These are phyloP conservation scores for Adoxophyes honmai DNA, from an alignment of 1,140 invertebrate genomes.

Conservation along the genomic window DNA sequence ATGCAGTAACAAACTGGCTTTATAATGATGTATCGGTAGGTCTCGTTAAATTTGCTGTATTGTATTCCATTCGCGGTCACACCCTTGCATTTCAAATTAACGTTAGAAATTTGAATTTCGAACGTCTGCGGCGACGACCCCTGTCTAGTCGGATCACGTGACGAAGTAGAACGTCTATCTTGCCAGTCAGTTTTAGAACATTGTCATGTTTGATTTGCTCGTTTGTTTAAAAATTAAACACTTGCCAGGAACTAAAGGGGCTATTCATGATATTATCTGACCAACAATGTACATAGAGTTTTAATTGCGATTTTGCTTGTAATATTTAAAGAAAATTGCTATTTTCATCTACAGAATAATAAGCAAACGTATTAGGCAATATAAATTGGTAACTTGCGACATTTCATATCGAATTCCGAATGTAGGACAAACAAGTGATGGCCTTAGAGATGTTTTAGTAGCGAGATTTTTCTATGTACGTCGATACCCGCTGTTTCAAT, in stretches of 20 bases:
- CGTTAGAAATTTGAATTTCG: conserved; percentile 39
- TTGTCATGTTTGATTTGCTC: conserved; percentile 2
- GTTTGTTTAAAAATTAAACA: too few species aligned
- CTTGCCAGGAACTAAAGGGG: neutral
- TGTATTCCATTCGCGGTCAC: conserved; percentile 38
- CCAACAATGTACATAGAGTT: too few species aligned
- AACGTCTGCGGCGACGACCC: conserved; percentile 39
- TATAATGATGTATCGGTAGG: conserved; percentile 15
- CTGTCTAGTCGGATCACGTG: conserved; percentile 28
- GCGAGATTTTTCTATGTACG: conserved; percentile 28
- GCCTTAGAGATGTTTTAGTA: conserved; percentile 41
- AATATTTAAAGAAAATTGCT: too few species aligned
- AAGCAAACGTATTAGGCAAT: too few species aligned
- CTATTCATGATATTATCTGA: neutral
- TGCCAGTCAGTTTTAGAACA: conserved; percentile 20
- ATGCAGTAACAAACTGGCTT: conserved; percentile 10
- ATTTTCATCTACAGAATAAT: too few species aligned
- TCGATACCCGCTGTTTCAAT: conserved; percentile 67
- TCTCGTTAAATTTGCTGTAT: conserved; percentile 25
- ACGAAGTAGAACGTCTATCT: conserved; percentile 20
- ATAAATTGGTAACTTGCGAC: conserved; percentile 6
- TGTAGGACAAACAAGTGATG: conserved; percentile 44
- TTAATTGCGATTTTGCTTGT: too few species aligned
- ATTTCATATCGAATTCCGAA: conserved; percentile 32
- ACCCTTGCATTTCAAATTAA: conserved; percentile 48